Evolutionary conservation across 2,888 invertebrate genomes (phyloP).

Genomic region (Seladonia tumulorum): DNA sequence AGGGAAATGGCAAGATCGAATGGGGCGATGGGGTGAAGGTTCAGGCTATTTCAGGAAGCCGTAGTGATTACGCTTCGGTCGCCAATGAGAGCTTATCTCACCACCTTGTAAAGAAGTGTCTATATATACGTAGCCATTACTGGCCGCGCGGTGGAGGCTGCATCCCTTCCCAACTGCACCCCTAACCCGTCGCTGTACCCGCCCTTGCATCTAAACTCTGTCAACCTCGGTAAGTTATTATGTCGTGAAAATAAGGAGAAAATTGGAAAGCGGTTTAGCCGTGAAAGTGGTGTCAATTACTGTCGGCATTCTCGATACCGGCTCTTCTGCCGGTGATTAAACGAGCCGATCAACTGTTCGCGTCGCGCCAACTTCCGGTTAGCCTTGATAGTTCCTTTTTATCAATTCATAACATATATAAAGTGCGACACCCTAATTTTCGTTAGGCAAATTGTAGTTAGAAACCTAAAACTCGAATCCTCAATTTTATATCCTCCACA

Average conservation of each 20-base stretch:
- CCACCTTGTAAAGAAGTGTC: conserved; percentile 59
- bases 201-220: conserved; percentile 47
- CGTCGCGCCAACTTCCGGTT: background rate
- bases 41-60: conserved; percentile 69
- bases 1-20: conserved; percentile 52
- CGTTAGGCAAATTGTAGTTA: background rate
- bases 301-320: conserved; percentile 48
- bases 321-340: conserved; percentile 10
- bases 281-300: conserved; percentile 72
- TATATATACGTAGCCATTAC: conserved; percentile 63
- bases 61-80: conserved; percentile 72
- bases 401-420: conserved; percentile 35
- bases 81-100: conserved; percentile 70
- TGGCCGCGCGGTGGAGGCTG: conserved; percentile 30
- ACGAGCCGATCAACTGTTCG: conserved; percentile 17
- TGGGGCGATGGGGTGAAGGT: conserved; percentile 51
- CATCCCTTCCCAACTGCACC: conserved; percentile 7
- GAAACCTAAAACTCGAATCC: no score
- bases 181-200: conserved; percentile 15
- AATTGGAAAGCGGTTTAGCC: conserved; percentile 71
- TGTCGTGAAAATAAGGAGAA: conserved; percentile 73
- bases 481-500: no score
- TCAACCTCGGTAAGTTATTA: conserved; percentile 69
- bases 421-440: background rate
- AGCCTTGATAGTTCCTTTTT: background rate